These are phyloP conservation scores for Sitodiplosis mosellana DNA, from an alignment of 1,140 invertebrate species.

Conservation along the genomic window DNA sequence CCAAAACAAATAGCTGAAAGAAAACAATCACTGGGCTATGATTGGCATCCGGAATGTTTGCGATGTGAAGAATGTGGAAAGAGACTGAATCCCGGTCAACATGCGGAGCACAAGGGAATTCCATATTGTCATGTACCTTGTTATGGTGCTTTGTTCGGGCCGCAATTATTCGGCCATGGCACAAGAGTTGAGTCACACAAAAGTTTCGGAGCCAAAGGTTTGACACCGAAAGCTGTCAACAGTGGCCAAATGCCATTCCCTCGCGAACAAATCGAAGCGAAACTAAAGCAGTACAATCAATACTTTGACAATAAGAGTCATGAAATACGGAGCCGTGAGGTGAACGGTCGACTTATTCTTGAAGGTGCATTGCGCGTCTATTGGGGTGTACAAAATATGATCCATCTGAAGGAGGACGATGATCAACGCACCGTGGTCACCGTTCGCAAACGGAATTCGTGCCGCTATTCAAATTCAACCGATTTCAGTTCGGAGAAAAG, in stretches of 20 bases:
- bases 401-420: constrained; percentile 73
- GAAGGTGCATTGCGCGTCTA: constrained; percentile 65
- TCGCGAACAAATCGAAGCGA: constrained; percentile 57
- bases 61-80: constrained; percentile 81
- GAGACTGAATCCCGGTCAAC: constrained; percentile 70
- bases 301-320: constrained; percentile 63
- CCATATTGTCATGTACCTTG: constrained; percentile 84
- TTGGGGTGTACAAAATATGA: constrained; percentile 69
- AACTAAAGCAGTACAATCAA: constrained; percentile 53
- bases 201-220: constrained; percentile 57
- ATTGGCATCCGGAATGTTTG: constrained; percentile 85
- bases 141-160: constrained; percentile 74
- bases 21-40: constrained; percentile 77
- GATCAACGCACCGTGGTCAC: constrained; percentile 58
- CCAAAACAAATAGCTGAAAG: constrained; percentile 52
- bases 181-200: constrained; percentile 72
- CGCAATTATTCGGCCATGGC: constrained; percentile 70
- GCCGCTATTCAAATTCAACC: constrained; percentile 26
- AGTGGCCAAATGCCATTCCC: constrained; percentile 22
- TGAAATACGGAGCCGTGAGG: constrained; percentile 52
- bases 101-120: constrained; percentile 82
- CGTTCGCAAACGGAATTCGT: constrained; percentile 49
- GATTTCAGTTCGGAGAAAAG: neutral
- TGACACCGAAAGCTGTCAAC: constrained; percentile 17
- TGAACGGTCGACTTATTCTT: constrained; percentile 58